Conservation (phyloP, 2,888 invertebrate species). For the Anoncus sp. region DNA sequence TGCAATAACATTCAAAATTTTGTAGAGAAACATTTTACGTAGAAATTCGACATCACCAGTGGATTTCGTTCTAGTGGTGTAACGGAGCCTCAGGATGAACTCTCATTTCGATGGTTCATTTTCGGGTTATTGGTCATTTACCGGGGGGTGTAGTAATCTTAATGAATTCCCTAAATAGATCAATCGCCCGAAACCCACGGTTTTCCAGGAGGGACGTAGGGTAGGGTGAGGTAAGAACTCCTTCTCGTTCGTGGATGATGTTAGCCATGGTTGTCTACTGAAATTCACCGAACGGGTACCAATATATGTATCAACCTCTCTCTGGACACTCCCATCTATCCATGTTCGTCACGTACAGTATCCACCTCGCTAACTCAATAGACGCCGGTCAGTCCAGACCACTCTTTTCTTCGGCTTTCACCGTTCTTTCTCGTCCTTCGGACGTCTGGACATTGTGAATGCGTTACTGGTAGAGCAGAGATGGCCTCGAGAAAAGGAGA, state of each 20-base stretch:
- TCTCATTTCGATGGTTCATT: background rate
- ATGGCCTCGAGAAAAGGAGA: slow-evolving; percentile 8
- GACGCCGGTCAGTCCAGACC: slow-evolving; percentile 56
- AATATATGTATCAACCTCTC: slow-evolving; percentile 36
- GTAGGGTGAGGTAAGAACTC: slow-evolving; percentile 30
- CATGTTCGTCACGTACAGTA: slow-evolving; percentile 71
- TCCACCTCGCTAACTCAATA: slow-evolving; percentile 70
- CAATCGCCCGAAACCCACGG: background rate
- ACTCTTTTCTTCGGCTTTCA: slow-evolving; percentile 39
- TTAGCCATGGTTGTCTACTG: slow-evolving; percentile 44
- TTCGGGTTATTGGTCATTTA: background rate
- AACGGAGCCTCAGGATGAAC: background rate
- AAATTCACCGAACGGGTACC: slow-evolving; percentile 50
- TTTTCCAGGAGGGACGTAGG: too few relatives aligned
- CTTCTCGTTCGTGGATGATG: background rate
- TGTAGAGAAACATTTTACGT: background rate
- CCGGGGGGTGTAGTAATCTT: background rate
- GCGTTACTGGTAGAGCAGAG: background rate
- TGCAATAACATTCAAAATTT: background rate
- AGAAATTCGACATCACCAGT: background rate
- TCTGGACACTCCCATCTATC: slow-evolving; percentile 14
- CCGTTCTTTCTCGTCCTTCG: slow-evolving; percentile 18
- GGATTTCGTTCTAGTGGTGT: slow-evolving; percentile 13
- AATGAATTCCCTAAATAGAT: slow-evolving; percentile 11
- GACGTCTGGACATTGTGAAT: slow-evolving; percentile 16